phyloP scores from a whole-genome alignment of 2,888 invertebrate genomes.

The Limnephilus marmoratus region DNA sequence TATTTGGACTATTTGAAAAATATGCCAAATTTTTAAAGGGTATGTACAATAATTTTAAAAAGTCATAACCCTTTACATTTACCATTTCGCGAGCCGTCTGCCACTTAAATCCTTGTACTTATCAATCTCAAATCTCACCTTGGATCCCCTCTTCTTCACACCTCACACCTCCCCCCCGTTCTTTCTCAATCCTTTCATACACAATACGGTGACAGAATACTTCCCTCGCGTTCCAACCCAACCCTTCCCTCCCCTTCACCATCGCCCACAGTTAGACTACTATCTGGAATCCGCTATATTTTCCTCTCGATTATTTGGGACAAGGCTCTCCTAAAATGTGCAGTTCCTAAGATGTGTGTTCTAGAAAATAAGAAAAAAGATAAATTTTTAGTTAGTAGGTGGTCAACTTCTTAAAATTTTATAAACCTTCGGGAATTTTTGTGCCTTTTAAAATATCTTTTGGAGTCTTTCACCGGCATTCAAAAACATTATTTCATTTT shows the following conservation, averaged over 20 bases:
- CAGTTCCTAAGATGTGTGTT: not conserved
- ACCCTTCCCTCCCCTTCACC: conserved; percentile 48
- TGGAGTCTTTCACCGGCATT: too few species aligned
- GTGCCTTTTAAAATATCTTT: too few species aligned
- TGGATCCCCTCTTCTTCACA: conserved; percentile 55
- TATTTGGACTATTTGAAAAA: too few species aligned
- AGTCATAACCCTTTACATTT: not conserved
- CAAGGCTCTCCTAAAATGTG: not conserved
- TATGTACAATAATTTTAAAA: not conserved
- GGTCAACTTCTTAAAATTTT: too few species aligned
- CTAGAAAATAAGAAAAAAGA: not conserved
- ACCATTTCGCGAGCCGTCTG: conserved; percentile 49
- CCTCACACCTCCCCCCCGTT: conserved; percentile 66
- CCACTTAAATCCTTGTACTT: conserved; percentile 57
- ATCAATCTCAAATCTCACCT: conserved; percentile 64
- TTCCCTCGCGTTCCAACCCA: conserved; percentile 50
- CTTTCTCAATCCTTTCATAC: conserved; percentile 66
- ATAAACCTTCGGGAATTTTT: too few species aligned
- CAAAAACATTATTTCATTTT: too few species aligned
- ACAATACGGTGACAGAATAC: not conserved
- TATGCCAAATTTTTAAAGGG: too few species aligned
- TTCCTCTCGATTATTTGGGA: conserved; percentile 3
- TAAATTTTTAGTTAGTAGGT: too few species aligned
- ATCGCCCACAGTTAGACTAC: not conserved
- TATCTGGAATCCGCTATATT: too few species aligned